A percentile compares a stretch with the other conserved stretches of the same genome.
phyloP scores from a whole-genome alignment of 2,888 invertebrate genomes.

The Dryomyza anilis region DNA sequence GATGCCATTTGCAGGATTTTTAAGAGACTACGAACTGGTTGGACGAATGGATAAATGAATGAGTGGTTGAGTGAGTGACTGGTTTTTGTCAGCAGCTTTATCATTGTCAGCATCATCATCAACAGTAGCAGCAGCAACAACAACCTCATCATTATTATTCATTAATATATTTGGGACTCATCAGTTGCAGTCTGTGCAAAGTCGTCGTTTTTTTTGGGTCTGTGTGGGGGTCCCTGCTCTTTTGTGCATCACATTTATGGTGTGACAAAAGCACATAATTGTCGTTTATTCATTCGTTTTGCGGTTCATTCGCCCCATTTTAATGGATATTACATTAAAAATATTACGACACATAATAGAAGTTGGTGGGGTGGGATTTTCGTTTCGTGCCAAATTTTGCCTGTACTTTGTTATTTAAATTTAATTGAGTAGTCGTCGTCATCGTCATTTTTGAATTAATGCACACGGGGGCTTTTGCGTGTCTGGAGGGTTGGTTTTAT shows the following conservation, averaged over 20 bases:
- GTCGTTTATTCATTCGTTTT: constrained; percentile 18
- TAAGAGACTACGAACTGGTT: no score
- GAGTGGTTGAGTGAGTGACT: background rate
- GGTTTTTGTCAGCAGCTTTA: background rate
- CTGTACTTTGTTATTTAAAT: constrained; percentile 42
- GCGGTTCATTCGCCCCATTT: constrained; percentile 25
- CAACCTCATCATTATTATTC: constrained; percentile 4
- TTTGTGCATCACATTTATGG: constrained; percentile 15
- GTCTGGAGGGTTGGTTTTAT: constrained; percentile 1
- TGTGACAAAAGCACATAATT: constrained; percentile 29
- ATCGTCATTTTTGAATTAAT: constrained; percentile 31
- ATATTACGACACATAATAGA: no score
- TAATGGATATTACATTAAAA: constrained; percentile 24
- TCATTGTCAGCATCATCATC: background rate
- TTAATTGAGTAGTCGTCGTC: constrained; percentile 46
- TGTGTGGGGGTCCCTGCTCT: background rate
- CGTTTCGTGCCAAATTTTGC: background rate
- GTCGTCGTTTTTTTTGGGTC: no score
- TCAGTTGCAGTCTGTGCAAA: background rate
- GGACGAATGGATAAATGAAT: background rate
- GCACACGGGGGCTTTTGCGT: constrained; percentile 23
- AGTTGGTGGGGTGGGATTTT: background rate
- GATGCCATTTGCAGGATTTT: constrained; percentile 16
- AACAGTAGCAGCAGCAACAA: background rate
- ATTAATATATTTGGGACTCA: constrained; percentile 6